Evolutionary conservation across 1,140 invertebrate genomes (phyloP).

Genomic region (Lepidurus apus): DNA sequence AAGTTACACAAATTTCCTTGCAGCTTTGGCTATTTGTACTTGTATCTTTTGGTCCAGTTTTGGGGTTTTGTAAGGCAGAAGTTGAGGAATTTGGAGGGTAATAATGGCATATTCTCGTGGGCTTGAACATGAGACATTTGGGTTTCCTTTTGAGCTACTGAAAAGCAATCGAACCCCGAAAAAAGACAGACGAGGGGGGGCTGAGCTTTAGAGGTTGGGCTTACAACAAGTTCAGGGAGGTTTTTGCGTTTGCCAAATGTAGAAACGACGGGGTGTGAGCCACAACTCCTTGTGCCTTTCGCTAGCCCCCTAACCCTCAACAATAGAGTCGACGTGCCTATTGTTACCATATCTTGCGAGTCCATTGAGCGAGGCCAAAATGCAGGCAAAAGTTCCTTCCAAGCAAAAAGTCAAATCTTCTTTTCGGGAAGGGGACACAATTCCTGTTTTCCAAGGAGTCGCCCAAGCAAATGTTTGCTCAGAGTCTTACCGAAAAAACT

Average conservation of each 20-base stretch:
- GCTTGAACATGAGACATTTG: neutral
- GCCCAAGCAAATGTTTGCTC: neutral
- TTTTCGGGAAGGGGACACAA: neutral
- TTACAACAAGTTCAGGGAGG: neutral
- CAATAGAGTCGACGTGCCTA: neutral
- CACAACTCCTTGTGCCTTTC: conserved; percentile 3
- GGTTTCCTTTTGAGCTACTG: conserved; percentile 16
- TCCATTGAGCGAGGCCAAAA: neutral
- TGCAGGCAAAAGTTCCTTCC: neutral
- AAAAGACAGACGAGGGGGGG: neutral
- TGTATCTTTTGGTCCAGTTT: neutral
- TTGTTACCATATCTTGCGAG: neutral
- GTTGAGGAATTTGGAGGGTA: neutral
- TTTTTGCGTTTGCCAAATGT: neutral
- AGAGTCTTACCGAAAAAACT: neutral
- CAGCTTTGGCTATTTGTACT: neutral
- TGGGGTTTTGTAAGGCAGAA: neutral
- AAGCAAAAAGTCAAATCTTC: conserved; percentile 12
- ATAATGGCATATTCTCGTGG: conserved; percentile 2
- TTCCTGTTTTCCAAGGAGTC: neutral
- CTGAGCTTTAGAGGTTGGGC: neutral
- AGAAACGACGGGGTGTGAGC: conserved; percentile 20
- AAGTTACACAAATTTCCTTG: neutral
- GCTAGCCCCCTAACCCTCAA: neutral
- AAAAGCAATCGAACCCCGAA: neutral